Percentiles rank a stretch among this genome's conserved stretches.
Evolutionary conservation across 2,113 vertebrate genomes (phyloP).

Genomic region (Astur gentilis): DNA sequence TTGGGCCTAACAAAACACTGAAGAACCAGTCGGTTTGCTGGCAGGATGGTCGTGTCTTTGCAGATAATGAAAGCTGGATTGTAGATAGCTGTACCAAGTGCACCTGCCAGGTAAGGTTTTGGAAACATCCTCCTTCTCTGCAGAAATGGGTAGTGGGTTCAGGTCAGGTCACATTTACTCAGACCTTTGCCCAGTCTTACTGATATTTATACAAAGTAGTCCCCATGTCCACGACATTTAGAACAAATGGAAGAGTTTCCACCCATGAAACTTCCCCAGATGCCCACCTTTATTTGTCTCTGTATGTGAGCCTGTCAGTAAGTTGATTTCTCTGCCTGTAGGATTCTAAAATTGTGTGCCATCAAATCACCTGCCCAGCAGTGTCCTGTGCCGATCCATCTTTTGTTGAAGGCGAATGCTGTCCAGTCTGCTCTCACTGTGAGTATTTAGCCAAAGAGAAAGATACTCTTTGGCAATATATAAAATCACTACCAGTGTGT

Average conservation of each 20-base stretch:
- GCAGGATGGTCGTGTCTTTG: slow-evolving; percentile 94
- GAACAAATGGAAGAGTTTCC: neutral
- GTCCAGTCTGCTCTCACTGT: slow-evolving; percentile 86
- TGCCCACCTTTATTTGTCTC: neutral
- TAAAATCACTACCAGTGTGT: neutral
- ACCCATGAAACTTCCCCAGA: neutral
- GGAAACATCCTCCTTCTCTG: neutral
- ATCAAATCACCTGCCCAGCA: slow-evolving; percentile 90
- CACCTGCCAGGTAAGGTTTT: slow-evolving; percentile 85
- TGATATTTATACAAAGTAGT: neutral
- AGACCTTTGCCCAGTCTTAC: neutral
- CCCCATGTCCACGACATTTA: neutral
- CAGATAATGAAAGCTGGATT: slow-evolving; percentile 93
- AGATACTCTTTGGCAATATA: neutral
- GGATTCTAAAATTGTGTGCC: slow-evolving; percentile 94
- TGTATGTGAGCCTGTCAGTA: neutral
- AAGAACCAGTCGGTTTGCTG: slow-evolving; percentile 91
- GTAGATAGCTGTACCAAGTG: slow-evolving; percentile 97
- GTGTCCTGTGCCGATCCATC: slow-evolving; percentile 86
- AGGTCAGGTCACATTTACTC: neutral
- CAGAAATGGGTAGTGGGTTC: neutral
- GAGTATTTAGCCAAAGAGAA: slow-evolving; percentile 66
- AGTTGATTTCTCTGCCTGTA: slow-evolving; percentile 45
- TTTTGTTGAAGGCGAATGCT: slow-evolving; percentile 92
- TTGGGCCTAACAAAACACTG: slow-evolving; percentile 83